Evolutionary conservation across 2,113 vertebrate genomes (phyloP).

Genomic region (Nesogale talazaci): DNA sequence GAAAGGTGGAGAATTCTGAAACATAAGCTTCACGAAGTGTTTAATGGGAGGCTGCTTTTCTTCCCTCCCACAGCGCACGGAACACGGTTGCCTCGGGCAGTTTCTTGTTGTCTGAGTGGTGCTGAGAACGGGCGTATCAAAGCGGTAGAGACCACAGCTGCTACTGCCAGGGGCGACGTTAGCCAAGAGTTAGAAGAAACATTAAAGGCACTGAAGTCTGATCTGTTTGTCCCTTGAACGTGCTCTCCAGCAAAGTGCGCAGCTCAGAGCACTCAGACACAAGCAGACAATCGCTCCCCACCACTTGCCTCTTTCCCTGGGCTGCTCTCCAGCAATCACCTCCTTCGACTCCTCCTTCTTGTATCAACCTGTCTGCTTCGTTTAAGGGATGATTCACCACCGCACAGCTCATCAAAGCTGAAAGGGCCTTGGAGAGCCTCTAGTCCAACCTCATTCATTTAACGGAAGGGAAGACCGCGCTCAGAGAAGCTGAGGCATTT

Average conservation of each 20-base stretch:
- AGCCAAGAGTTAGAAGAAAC: constrained; percentile 21
- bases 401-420: constrained; percentile 1
- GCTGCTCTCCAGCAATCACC: constrained; percentile 3
- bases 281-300: neutral
- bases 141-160: neutral
- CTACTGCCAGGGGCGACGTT: neutral
- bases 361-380: neutral
- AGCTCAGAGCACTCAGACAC: neutral
- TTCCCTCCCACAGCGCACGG: neutral
- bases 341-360: neutral
- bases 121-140: neutral
- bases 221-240: neutral
- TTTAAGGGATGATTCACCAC: constrained; percentile 25
- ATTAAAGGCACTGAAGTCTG: neutral
- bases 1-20: neutral
- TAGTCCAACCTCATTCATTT: constrained; percentile 19
- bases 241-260: neutral
- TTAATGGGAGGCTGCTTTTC: neutral
- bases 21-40: neutral
- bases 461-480: constrained; percentile 46
- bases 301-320: neutral
- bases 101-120: neutral
- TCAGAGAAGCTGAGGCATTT: neutral
- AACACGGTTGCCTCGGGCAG: neutral
- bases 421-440: neutral